Percentiles rank a stretch among this genome's conserved stretches.
Evolutionary conservation across 2,888 invertebrate genomes (phyloP).

Genomic region (Sphecodes monilicornis): DNA sequence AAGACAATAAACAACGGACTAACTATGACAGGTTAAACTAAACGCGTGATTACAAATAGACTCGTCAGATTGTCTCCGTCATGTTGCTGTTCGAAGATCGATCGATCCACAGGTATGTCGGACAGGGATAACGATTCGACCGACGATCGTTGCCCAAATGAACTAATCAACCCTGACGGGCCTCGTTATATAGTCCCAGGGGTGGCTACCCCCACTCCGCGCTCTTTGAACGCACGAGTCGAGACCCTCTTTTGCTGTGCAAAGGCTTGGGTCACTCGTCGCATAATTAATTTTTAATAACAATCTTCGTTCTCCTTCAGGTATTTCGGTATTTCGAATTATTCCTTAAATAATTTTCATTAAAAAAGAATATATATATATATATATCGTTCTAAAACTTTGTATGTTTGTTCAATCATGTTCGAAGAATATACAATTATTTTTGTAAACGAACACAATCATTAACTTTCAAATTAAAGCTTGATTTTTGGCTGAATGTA

Average conservation of each 20-base stretch:
- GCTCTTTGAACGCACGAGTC: no score
- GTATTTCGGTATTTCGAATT: not conserved
- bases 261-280: not conserved
- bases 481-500: no score
- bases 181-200: slow-evolving; percentile 22
- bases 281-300: not conserved
- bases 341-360: no score
- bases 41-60: slow-evolving; percentile 14
- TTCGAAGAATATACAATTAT: not conserved
- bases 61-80: not conserved
- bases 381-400: not conserved
- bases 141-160: slow-evolving; percentile 7
- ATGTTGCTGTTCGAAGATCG: not conserved
- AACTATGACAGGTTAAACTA: no score
- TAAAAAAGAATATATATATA: no score
- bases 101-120: not conserved
- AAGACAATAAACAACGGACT: not conserved
- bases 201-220: slow-evolving; percentile 19
- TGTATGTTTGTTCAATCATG: not conserved
- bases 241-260: not conserved
- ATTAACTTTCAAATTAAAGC: no score
- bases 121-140: not conserved
- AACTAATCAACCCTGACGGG: not conserved
- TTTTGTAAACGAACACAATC: no score
- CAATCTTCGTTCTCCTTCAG: not conserved